Conservation (phyloP, 92 coral and sea anemone genomes). For the Epizoanthus rinbou region DNA sequence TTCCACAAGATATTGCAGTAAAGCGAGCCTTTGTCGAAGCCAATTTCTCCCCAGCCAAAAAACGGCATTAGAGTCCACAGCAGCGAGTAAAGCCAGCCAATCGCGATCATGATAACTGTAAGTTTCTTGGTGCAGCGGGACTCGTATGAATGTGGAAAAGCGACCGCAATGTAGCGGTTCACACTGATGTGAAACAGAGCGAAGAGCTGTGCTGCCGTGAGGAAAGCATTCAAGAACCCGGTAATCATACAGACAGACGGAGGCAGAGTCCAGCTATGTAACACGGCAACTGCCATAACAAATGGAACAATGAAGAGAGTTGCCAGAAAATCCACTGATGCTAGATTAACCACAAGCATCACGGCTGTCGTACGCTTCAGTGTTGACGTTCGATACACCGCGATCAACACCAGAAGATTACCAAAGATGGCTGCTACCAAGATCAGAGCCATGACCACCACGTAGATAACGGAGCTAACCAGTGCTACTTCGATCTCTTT, state of each 20-base stretch:
- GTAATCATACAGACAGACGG: slow-evolving; percentile 67
- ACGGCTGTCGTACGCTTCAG: slow-evolving; percentile 81
- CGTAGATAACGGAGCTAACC: slow-evolving; percentile 45
- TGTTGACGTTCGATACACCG: slow-evolving; percentile 75
- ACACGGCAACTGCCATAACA: slow-evolving; percentile 77
- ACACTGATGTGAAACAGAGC: slow-evolving; percentile 89
- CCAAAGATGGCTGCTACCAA: slow-evolving; percentile 77
- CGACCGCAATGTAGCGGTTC: slow-evolving; percentile 85
- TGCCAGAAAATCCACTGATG: slow-evolving; percentile 83
- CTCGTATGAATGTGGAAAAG: slow-evolving; percentile 84
- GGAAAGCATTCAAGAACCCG: slow-evolving; percentile 89
- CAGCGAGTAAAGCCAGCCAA: slow-evolving; percentile 75
- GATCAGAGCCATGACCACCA: slow-evolving; percentile 60
- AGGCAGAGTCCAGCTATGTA: slow-evolving; percentile 71
- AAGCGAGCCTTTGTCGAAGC: slow-evolving; percentile 80
- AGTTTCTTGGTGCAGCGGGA: slow-evolving; percentile 70
- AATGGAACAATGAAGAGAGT: slow-evolving; percentile 86
- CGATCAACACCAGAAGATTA: slow-evolving; percentile 71
- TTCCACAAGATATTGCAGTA: slow-evolving; percentile 94
- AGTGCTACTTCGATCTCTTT: background rate
- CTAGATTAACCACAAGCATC: slow-evolving; percentile 80
- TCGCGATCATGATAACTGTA: slow-evolving; percentile 63
- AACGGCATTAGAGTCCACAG: slow-evolving; percentile 94
- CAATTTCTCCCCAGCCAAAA: slow-evolving; percentile 94
- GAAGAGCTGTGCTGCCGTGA: slow-evolving; percentile 97